phyloP scores from a whole-genome alignment of 2,113 vertebrate species.

The Microtus ochrogaster region DNA sequence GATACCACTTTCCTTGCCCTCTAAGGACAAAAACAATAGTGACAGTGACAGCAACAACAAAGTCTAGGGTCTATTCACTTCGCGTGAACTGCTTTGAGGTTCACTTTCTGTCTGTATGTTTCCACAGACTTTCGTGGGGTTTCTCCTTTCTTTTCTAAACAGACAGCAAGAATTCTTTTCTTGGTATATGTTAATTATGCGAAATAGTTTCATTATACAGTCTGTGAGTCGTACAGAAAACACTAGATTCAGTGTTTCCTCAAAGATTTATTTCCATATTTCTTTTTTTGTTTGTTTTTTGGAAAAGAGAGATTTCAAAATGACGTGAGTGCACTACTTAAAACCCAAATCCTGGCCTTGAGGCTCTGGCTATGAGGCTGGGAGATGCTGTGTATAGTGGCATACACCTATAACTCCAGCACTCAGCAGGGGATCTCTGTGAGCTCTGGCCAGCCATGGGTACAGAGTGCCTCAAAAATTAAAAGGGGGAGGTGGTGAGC shows the following conservation, averaged over 20 bases:
- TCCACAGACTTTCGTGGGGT: no score
- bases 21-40: neutral
- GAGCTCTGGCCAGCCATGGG: neutral
- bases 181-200: neutral
- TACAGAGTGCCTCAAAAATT: neutral
- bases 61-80: neutral
- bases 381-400: neutral
- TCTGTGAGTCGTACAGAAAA: neutral
- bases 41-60: neutral
- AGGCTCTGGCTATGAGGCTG: neutral
- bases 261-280: neutral
- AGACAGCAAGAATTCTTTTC: neutral
- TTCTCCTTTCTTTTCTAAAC: neutral
- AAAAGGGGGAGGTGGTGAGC: neutral
- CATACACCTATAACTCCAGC: neutral
- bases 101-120: neutral
- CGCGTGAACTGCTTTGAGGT: neutral
- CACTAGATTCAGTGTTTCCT: neutral
- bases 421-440: neutral
- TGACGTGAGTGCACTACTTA: neutral
- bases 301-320: neutral
- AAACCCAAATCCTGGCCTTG: neutral
- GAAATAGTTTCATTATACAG: neutral
- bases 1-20: neutral
- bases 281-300: slow-evolving; percentile 6